phyloP scores from a whole-genome alignment of 2,797 vertebrate genomes.

The Gila robusta region DNA sequence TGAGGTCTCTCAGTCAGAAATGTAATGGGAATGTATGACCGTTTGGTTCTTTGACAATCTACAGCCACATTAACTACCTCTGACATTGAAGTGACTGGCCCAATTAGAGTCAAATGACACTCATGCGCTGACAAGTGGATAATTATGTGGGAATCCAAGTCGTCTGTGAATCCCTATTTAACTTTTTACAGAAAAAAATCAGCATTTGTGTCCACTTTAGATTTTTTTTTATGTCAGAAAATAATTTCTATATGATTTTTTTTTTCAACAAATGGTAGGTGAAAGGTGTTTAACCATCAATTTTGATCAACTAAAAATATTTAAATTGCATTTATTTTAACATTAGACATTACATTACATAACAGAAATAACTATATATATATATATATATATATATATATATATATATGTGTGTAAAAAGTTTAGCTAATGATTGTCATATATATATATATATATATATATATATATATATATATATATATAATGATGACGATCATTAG shows the following conservation, averaged over 20 bases:
- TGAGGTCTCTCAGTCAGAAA: conserved; percentile 44
- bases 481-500: too few species aligned
- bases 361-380: too few species aligned
- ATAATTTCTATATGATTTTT: not conserved
- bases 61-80: conserved; percentile 27
- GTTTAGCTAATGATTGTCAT: too few species aligned
- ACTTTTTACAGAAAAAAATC: not conserved
- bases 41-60: conserved; percentile 46
- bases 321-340: not conserved
- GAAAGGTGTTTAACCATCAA: not conserved
- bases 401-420: too few species aligned
- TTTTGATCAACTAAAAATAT: not conserved
- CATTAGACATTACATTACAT: too few species aligned
- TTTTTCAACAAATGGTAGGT: not conserved
- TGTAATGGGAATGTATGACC: conserved; percentile 57
- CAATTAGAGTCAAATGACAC: conserved; percentile 64
- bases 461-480: too few species aligned
- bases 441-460: too few species aligned
- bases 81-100: conserved; percentile 60
- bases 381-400: too few species aligned
- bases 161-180: not conserved
- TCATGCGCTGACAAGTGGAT: conserved; percentile 64
- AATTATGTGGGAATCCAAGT: conserved; percentile 45
- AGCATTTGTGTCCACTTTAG: not conserved
- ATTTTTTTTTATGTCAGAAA: not conserved